These are phyloP conservation scores for Papilio polytes DNA, from an alignment of 1,140 invertebrate species.

Conservation along the genomic window DNA sequence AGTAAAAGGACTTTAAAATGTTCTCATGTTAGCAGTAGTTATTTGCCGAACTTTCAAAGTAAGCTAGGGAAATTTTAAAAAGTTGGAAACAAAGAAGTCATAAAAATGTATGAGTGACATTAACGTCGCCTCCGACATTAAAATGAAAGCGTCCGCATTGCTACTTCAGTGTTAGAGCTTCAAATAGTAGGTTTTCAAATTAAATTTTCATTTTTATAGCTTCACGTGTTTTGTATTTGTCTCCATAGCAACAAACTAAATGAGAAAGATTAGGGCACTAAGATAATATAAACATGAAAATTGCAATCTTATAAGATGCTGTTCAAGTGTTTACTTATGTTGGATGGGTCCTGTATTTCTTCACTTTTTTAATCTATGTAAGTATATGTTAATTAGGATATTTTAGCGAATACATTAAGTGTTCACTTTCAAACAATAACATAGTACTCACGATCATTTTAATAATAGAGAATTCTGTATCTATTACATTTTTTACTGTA, in stretches of 20 bases:
- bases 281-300: constrained; percentile 2
- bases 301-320: not conserved
- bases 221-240: constrained; percentile 4
- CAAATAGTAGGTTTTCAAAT: constrained; percentile 40
- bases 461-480: not conserved
- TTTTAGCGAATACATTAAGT: not conserved
- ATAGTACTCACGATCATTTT: not conserved
- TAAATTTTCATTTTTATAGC: constrained; percentile 39
- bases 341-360: not conserved
- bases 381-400: not conserved
- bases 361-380: not conserved
- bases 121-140: constrained; percentile 38
- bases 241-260: not conserved
- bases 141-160: constrained; percentile 40
- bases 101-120: constrained; percentile 41
- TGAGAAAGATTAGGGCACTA: not conserved
- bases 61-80: constrained; percentile 31
- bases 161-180: constrained; percentile 34
- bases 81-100: constrained; percentile 35
- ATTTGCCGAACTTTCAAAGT: constrained; percentile 21
- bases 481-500: too few relatives aligned
- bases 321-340: not conserved
- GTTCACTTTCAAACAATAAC: too few relatives aligned
- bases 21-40: not conserved
- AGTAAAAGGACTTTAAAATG: not conserved